Percentiles rank a stretch among this genome's conserved stretches.
Evolutionary conservation across 2,797 vertebrate genomes (phyloP).

Genomic region (Acridotheres tristis): DNA sequence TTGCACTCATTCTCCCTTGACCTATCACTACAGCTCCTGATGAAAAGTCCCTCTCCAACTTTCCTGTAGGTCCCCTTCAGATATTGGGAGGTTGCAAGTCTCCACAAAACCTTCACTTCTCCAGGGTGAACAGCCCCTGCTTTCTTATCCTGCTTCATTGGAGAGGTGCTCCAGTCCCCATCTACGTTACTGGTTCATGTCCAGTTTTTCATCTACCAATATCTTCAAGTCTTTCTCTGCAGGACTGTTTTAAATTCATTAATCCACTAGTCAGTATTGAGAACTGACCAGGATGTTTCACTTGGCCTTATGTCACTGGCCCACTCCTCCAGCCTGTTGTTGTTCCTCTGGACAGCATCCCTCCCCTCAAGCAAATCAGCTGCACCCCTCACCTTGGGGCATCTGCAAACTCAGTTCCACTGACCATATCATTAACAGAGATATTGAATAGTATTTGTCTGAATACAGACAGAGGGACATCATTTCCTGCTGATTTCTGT

Average conservation of each 20-base stretch:
- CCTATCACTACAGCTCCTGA: background rate
- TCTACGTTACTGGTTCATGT: background rate
- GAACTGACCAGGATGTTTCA: background rate
- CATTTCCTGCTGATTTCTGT: background rate
- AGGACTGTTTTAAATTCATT: background rate
- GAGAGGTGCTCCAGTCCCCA: background rate
- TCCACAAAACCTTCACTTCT: background rate
- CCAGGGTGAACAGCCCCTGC: background rate
- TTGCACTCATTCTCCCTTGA: background rate
- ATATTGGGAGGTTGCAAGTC: background rate
- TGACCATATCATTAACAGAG: background rate
- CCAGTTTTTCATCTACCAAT: background rate
- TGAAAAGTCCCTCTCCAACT: background rate
- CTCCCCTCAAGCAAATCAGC: background rate
- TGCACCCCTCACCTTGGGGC: rapidly evolving
- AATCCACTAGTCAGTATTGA: background rate
- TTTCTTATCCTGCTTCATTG: background rate
- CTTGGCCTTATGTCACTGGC: background rate
- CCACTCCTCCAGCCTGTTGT: background rate
- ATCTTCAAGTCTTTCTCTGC: background rate
- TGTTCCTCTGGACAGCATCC: background rate
- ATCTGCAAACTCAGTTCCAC: background rate
- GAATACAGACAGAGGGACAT: background rate
- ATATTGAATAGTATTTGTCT: background rate
- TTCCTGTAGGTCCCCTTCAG: background rate